Percentiles rank a stretch among this genome's conserved stretches.
Conservation (phyloP, 2,113 vertebrate species). For the human (Homo sapiens) region GRCh38 chr2:169771501-169772000, state of each 20-base stretch:
- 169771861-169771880: background rate
- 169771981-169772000: background rate
- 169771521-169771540: too few species aligned
- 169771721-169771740: conserved; percentile 95
- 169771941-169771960: background rate
- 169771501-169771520: too few species aligned
- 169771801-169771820: conserved; percentile 91
- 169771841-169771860: background rate
- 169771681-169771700: conserved; percentile 44
- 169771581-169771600: background rate
- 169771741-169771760: conserved; percentile 89
- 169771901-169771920: conserved; percentile 86
- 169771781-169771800: background rate
- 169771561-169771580: conserved; percentile 9
- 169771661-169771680: background rate
- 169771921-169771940: background rate
- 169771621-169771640: background rate
- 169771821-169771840: conserved; percentile 74
- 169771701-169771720: conserved; percentile 95
- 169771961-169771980: background rate
- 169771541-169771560: background rate
- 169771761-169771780: background rate
- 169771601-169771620: background rate
- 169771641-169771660: conserved; percentile 20
- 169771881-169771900: background rate